Evolutionary conservation across 2,113 vertebrate genomes (phyloP), one percentile per base, ranked within the genome.

Genomic region (Vidua chalybeata): DNA sequence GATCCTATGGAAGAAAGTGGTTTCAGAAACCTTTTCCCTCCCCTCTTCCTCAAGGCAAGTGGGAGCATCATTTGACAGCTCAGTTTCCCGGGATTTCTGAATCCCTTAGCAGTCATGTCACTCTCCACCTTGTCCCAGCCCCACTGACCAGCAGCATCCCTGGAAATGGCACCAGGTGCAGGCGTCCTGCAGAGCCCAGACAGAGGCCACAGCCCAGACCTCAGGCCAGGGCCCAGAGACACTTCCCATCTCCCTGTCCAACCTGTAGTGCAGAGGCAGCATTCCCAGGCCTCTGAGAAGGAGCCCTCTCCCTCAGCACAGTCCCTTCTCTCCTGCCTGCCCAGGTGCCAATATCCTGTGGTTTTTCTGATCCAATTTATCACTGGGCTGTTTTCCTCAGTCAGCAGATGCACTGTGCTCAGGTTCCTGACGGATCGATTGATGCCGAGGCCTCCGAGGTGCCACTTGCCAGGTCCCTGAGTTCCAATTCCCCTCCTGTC

Each of bases 391-490:
- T 94, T 97, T 93, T 58, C 31, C 72, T 72, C 41, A 49, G 92
- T 91, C 92, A 97, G 96, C 96, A 96, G 72, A 46, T 93, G 92
- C 76, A 88, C 84, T 84, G 79, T 79, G 91, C 79, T 97, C 89
- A 7, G 31, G 89, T 67, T 96, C 79, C 93, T 35, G 84, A 73
- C 0, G 1, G 66, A 97, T 96, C 87, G 35, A 97, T 97, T 5
- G 9, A 13, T 9, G 10, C 48, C 0, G 26, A 90, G 77, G 48
- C 55, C 77, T 67, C 80, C 0, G 28, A 62, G 87, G 39, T 78
- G 92, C 67, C 6, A 14, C 78, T 78, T 75, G 87, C 84, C 91
- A 92, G 68, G 20, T 72, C 87, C 62, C 76, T 3, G 55, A 33
- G 35, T 23, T 93, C 82, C 89, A 63, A 64, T 79, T 71, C 78